phyloP scores from a whole-genome alignment of 2,888 invertebrate species.

The Xestia sexstrigata region DNA sequence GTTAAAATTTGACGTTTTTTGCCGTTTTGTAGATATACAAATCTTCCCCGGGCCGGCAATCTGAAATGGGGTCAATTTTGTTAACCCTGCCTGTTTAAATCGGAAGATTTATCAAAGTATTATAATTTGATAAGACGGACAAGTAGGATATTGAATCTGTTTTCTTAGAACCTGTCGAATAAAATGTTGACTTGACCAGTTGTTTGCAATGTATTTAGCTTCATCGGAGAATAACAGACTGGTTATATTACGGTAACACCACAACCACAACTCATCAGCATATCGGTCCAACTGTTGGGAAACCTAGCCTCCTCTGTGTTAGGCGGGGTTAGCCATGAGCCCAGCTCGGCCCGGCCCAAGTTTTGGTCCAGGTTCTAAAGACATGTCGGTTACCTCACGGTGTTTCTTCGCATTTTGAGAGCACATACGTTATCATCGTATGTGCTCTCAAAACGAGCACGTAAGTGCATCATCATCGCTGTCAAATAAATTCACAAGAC shows the following conservation, averaged over 20 bases:
- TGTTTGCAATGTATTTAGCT: background rate
- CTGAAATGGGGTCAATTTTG: constrained; percentile 5
- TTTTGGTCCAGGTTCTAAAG: background rate
- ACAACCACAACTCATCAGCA: background rate
- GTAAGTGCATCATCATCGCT: background rate
- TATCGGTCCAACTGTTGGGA: background rate
- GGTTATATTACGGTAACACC: background rate
- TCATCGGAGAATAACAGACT: background rate
- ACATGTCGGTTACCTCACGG: too few species aligned
- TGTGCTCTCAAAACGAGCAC: too few species aligned
- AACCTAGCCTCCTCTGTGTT: background rate
- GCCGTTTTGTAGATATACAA: background rate
- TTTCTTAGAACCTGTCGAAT: background rate
- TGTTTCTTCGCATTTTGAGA: background rate
- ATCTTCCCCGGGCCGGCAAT: constrained; percentile 1
- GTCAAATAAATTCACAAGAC: background rate
- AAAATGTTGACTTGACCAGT: background rate
- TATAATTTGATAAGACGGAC: background rate
- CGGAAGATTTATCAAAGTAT: constrained; percentile 26
- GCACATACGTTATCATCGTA: background rate
- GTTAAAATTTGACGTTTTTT: background rate
- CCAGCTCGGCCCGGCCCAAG: background rate
- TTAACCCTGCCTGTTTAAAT: background rate
- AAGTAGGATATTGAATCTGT: background rate
- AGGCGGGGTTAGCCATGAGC: background rate